Base-by-base conservation (phyloP, 2,113 vertebrate species). In the Dendrocopos noguchii region DNA sequence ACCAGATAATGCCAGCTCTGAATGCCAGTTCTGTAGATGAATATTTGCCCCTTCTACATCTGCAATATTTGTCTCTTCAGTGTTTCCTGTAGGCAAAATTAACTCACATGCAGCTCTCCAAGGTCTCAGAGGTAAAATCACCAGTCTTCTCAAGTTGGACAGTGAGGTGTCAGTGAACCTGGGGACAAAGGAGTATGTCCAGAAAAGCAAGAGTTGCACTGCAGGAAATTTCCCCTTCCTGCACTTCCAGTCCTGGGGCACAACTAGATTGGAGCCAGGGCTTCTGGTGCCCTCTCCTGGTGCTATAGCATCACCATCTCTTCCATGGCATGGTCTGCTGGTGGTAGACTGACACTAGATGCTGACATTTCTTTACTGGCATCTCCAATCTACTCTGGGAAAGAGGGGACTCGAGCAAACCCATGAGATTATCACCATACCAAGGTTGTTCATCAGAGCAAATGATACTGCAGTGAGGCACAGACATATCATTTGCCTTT, bases 221-320 rank as follows among this genome's bases (percentile, higher is more conserved):
- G 33, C 2, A 21, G 46, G 52, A n/a, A 76, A 44, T 16, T 34
- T 70, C 39, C 24, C 44, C 10, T 44, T 39, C 12, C 3, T 47
- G 3, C 34, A 3, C 29, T 55, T 63, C n/a, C 71, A 86, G 10
- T n/a, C 61, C 60, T 36, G 57, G 64, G 29, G 7, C 7, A 53
- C 11, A 0, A 0, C 19, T 9, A 10, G 71, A 42, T 8, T 1
- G 11, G 39, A 55, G 28, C 6, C 84, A 76, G 55, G 14, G 44
- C 55, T 82, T 27, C 84, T 89, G 90, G 64, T 92, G 90, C 60
- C 68, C 56, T 81, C 77, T 94, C 89, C 84, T 84, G 78, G 91
- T 76, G 44, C 83, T 50, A 9, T 4, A 21, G 22, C 42, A 76
- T 56, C 73, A 46, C 2, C 0, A 24, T 29, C 71, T 76, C 14